phyloP scores from a whole-genome alignment of 2,888 invertebrate genomes.

The Arge pagana region DNA sequence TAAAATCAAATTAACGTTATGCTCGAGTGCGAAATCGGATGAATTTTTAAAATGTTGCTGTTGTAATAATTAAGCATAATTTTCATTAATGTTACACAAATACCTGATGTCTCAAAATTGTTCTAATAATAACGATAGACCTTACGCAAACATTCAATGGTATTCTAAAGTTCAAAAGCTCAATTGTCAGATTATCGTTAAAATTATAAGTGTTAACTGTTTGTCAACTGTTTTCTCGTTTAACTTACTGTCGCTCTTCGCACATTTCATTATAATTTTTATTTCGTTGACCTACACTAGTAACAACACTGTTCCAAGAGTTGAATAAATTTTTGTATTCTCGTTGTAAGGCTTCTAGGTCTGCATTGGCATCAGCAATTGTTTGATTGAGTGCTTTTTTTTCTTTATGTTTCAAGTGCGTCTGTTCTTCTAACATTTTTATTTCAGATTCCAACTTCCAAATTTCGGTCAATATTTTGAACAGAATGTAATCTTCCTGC shows the following conservation, averaged over 20 bases:
- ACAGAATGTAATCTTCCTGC: slow-evolving; percentile 68
- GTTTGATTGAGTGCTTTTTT: slow-evolving; percentile 64
- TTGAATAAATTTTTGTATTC: slow-evolving; percentile 73
- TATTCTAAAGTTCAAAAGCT: slow-evolving; percentile 25
- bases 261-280: slow-evolving; percentile 67
- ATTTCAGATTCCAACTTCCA: slow-evolving; percentile 72
- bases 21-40: too few species aligned
- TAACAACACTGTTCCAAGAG: slow-evolving; percentile 76
- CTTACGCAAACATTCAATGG: neutral
- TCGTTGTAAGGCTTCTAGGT: slow-evolving; percentile 71
- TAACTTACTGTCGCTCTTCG: slow-evolving; percentile 64
- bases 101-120: too few species aligned
- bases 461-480: slow-evolving; percentile 70
- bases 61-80: too few species aligned
- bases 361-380: slow-evolving; percentile 72
- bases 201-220: too few species aligned
- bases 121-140: too few species aligned
- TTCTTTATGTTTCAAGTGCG: slow-evolving; percentile 68
- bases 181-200: too few species aligned
- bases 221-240: too few species aligned
- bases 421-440: slow-evolving; percentile 67
- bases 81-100: too few species aligned
- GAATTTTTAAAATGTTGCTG: too few species aligned
- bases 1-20: too few species aligned
- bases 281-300: slow-evolving; percentile 72